Evolutionary conservation across 2,113 vertebrate genomes (phyloP).

Genomic region (Rhynchopsitta pachyrhyncha): DNA sequence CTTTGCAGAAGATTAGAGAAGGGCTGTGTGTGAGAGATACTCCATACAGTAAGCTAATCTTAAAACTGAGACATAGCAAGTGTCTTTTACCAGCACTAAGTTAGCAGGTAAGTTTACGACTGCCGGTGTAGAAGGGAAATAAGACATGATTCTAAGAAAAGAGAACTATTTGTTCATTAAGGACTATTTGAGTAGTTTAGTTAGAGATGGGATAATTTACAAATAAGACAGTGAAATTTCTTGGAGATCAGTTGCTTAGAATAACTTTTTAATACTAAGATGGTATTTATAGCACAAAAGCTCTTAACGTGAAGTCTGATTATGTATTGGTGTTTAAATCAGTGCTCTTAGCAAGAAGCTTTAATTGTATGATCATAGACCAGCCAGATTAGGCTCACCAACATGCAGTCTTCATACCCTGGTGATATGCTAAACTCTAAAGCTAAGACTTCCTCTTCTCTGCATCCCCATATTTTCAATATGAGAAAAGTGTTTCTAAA

Average conservation of each 20-base stretch:
- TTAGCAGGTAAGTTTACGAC: neutral
- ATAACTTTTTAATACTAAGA: neutral
- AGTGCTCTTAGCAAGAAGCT: conserved; percentile 5
- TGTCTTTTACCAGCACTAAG: neutral
- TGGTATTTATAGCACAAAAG: neutral
- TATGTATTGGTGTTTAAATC: conserved; percentile 21
- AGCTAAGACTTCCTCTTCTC: neutral
- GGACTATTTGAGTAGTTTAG: neutral
- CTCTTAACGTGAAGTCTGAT: conserved; percentile 20
- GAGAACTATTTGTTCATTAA: neutral
- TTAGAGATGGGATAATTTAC: neutral
- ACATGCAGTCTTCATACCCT: neutral
- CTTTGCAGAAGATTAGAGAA: neutral
- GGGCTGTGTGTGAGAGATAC: neutral
- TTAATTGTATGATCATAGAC: conserved; percentile 30
- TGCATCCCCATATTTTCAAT: neutral
- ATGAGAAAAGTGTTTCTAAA: neutral
- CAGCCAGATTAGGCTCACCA: neutral
- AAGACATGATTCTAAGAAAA: neutral
- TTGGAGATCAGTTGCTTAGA: neutral
- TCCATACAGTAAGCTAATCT: neutral
- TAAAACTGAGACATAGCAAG: neutral
- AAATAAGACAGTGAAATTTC: neutral
- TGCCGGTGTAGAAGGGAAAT: neutral
- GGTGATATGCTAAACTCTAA: neutral